Evolutionary conservation across 2,888 invertebrate genomes (phyloP).

Genomic region (Tridacna gigas): DNA sequence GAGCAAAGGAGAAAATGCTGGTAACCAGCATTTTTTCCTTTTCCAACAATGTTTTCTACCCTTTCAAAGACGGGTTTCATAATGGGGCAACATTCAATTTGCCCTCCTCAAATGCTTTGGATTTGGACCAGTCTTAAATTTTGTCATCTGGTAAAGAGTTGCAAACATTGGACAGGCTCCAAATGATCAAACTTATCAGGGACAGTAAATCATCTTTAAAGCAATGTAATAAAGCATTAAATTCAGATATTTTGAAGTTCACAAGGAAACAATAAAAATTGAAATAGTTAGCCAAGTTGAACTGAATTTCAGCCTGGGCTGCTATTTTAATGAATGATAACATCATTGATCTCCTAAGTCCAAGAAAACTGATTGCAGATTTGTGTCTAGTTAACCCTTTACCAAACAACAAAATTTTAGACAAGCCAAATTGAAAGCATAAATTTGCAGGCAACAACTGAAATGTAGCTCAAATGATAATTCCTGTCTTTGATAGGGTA

Average conservation of each 20-base stretch:
- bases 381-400: no score
- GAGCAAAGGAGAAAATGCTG: neutral
- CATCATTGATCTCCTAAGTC: neutral
- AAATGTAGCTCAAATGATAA: no score
- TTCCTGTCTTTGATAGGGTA: no score
- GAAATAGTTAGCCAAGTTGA: neutral
- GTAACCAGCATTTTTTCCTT: neutral
- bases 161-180: neutral
- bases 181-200: conserved; percentile 9
- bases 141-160: no score
- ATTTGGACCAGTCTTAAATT: no score
- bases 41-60: neutral
- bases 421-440: no score
- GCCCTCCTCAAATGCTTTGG: no score
- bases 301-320: neutral
- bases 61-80: no score
- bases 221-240: conserved; percentile 16
- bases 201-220: conserved; percentile 13
- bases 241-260: neutral
- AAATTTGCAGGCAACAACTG: no score
- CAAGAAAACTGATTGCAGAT: neutral
- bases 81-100: no score
- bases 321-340: no score
- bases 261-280: conserved; percentile 20
- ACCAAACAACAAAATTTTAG: no score